A percentile compares a stretch with the other conserved stretches of the same genome.
phyloP scores from a whole-genome alignment of 2,113 vertebrate genomes.

The Pycnonotus jocosus region DNA sequence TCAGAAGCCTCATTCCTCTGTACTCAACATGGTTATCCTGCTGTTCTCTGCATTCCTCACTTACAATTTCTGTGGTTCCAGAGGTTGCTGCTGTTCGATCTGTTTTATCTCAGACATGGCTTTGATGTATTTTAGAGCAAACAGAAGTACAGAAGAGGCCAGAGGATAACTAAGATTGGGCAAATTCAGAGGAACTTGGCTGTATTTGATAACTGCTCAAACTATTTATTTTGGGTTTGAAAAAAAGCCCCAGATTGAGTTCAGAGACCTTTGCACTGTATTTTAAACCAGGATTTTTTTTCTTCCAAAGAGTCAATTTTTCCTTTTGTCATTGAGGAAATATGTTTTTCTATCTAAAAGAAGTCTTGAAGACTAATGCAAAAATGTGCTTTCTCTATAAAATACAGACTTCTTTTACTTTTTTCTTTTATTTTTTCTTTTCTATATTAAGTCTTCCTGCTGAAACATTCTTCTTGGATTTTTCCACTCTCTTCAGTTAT shows the following conservation, averaged over 20 bases:
- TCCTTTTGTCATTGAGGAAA: not conserved
- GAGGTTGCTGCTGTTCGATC: not conserved
- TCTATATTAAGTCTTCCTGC: not conserved
- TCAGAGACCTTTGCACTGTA: not conserved
- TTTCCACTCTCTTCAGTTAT: not conserved
- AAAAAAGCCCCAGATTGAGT: not conserved
- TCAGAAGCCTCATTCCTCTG: not conserved
- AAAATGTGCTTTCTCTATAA: not conserved
- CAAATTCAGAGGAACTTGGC: not conserved
- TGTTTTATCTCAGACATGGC: not conserved
- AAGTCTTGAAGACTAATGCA: not conserved
- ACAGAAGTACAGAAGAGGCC: not conserved
- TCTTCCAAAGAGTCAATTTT: not conserved
- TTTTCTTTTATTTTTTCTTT: not conserved
- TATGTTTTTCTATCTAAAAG: not conserved
- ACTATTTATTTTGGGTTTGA: conserved; percentile 25
- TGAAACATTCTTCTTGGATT: not conserved
- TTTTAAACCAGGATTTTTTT: not conserved
- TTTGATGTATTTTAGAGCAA: conserved; percentile 54
- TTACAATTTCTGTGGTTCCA: not conserved
- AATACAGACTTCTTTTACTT: not conserved
- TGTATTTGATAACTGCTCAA: not conserved
- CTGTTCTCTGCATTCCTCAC: not conserved
- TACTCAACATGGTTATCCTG: not conserved
- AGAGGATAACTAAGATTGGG: not conserved